Percentiles rank a stretch among this genome's conserved stretches.
Evolutionary conservation across 2,113 vertebrate species (phyloP).

Genomic region (Odobenus rosmarus): DNA sequence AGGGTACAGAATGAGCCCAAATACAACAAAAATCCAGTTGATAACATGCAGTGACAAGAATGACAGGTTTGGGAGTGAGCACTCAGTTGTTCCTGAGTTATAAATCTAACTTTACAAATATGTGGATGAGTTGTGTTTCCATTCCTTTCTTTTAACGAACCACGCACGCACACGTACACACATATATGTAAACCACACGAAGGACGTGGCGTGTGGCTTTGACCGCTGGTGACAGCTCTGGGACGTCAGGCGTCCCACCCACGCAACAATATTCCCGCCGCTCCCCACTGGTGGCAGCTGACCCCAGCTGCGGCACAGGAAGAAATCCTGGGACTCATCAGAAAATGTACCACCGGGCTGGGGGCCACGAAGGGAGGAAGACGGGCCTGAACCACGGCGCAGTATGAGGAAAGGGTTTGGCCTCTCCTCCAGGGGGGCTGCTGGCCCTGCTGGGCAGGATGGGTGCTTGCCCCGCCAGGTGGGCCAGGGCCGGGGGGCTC

Average conservation of each 20-base stretch:
- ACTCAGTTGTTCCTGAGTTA: too few species aligned
- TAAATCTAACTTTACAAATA: not conserved
- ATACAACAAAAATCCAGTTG: not conserved
- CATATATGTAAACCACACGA: rapidly evolving
- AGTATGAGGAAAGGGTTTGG: too few species aligned
- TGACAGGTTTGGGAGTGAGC: not conserved
- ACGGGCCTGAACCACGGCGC: rapidly evolving
- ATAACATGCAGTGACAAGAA: not conserved
- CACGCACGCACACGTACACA: too few species aligned
- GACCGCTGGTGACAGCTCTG: not conserved
- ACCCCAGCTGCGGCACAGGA: too few species aligned
- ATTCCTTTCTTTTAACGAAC: not conserved
- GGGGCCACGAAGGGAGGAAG: not conserved
- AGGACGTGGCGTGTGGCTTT: rapidly evolving
- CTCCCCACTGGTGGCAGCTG: rapidly evolving
- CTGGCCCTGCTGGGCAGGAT: not conserved
- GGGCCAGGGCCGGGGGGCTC: too few species aligned
- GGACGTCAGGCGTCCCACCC: not conserved
- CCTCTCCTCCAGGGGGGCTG: not conserved
- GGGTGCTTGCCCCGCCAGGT: rapidly evolving
- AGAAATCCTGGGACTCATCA: too few species aligned
- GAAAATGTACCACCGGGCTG: rapidly evolving
- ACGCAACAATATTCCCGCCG: too few species aligned
- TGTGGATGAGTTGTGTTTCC: not conserved
- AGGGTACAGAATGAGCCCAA: not conserved